Evolutionary conservation across 92 coral and sea anemone genomes (phyloP), one percentile per base, ranked within the genome.

Genomic region (Umimayanthus chanpuru): DNA sequence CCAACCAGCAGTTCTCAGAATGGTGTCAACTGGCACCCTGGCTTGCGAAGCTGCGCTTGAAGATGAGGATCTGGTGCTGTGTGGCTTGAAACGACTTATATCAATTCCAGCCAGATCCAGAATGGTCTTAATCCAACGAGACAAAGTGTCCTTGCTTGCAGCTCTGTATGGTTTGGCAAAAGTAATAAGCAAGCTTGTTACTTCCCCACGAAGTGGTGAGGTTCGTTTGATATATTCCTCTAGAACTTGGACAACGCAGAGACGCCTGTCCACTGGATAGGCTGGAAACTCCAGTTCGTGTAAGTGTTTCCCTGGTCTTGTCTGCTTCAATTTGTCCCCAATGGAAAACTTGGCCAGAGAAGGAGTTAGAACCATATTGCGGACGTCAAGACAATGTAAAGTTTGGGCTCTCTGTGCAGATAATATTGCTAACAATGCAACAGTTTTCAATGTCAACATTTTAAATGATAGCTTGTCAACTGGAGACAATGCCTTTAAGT

Each of bases 71-170:
- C 88, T 74, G 4, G 73, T 75, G 86, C 94, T 92, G 44, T 89
- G 88, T 9, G 92, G 88, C 80, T 80, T 92, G 56, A 91, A 91
- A 49, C 88, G 85, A 53, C 58, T 38, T 43, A 80, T 15, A 32
- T 88, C 92, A 28, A 85, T 85, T 32, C 91, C 93, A 5, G 90
- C 93, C 56, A 82, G 77, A 29, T 73, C 30, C 61, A 88, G 55
- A 16, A 88, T 88, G 76, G 23, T 39, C 83, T 91, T 91, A 29
- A 88, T 91, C 91, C 89, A 91, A 36, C 93, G 88, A 65, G 89
- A 88, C 78, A 93, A 82, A n/a, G 94, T 89, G 71, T 86, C 81
- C 86, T 79, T 91, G 40, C 89, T 81, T 53, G 91, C 92, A 73
- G 80, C 80, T 82, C 81, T 90, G 53, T 94, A 64, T 16, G 93